A percentile compares a stretch with the other conserved stretches of the same genome.
phyloP scores from a whole-genome alignment of 2,797 vertebrate species.

The Megalops cyprinoides region DNA sequence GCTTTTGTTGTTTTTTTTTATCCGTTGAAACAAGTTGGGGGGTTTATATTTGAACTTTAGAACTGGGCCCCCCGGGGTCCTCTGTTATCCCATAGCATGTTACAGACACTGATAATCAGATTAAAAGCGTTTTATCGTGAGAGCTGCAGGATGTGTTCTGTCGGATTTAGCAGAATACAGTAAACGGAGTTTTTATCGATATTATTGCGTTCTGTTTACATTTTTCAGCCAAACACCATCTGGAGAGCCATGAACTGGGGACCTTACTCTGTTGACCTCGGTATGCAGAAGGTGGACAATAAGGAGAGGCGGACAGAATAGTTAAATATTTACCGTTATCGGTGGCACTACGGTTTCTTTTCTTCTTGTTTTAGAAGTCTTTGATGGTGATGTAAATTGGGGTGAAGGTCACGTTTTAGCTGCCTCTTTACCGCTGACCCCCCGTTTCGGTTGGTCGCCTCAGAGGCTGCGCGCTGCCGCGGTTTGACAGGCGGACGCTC shows the following conservation, averaged over 20 bases:
- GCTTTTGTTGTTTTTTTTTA: slow-evolving; percentile 27
- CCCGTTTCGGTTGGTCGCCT: background rate
- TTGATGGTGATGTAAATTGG: slow-evolving; percentile 7
- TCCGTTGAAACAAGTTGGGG: background rate
- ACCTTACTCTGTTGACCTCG: no score
- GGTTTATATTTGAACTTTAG: slow-evolving; percentile 21
- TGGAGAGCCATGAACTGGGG: background rate
- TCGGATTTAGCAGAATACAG: background rate
- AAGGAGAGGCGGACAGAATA: background rate
- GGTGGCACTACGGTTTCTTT: background rate
- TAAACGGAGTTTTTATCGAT: background rate
- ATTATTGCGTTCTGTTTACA: background rate
- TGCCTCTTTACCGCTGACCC: background rate
- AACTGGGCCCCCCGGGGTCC: background rate
- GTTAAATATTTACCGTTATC: no score
- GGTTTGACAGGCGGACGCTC: slow-evolving; percentile 6
- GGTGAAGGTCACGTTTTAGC: slow-evolving; percentile 21
- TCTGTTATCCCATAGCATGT: slow-evolving; percentile 6
- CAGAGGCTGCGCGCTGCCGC: background rate
- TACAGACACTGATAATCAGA: slow-evolving; percentile 14
- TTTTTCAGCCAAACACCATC: background rate
- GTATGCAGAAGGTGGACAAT: background rate
- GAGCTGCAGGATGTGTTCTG: background rate
- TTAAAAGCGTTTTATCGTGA: background rate
- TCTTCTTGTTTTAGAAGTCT: background rate